A percentile compares a stretch with the other conserved stretches of the same genome.
Evolutionary conservation across 2,888 invertebrate species (phyloP).

Genomic region (Drosophila gaucha): DNA sequence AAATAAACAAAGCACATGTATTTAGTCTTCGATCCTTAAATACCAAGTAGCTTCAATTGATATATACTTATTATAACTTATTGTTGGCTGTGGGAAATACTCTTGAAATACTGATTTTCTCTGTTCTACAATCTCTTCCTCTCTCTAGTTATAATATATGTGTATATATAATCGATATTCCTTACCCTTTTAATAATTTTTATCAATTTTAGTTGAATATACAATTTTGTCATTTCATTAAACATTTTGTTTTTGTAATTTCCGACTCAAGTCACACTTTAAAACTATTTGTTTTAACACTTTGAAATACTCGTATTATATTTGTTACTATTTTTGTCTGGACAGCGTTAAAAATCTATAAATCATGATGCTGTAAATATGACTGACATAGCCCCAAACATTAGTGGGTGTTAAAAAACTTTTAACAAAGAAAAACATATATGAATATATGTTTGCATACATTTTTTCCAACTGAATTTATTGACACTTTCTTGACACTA

Average conservation of each 20-base stretch:
- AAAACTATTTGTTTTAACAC: background rate
- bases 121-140: background rate
- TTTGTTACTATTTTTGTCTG: background rate
- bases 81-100: background rate
- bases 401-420: background rate
- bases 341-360: background rate
- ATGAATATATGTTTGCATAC: background rate
- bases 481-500: background rate
- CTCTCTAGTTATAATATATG: too few relatives aligned
- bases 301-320: background rate
- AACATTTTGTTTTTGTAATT: too few relatives aligned
- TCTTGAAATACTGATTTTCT: background rate
- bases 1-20: slow-evolving; percentile 39
- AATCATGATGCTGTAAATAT: background rate
- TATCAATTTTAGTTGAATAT: too few relatives aligned
- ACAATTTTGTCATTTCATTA: too few relatives aligned
- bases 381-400: background rate
- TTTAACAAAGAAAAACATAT: background rate
- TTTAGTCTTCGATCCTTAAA: slow-evolving; percentile 18
- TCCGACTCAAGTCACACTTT: background rate
- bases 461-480: background rate
- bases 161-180: too few relatives aligned
- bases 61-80: too few relatives aligned
- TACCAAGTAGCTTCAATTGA: background rate
- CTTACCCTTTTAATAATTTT: too few relatives aligned